Conservation (phyloP, 1,140 invertebrate genomes). For the Bradysia coprophila region DNA sequence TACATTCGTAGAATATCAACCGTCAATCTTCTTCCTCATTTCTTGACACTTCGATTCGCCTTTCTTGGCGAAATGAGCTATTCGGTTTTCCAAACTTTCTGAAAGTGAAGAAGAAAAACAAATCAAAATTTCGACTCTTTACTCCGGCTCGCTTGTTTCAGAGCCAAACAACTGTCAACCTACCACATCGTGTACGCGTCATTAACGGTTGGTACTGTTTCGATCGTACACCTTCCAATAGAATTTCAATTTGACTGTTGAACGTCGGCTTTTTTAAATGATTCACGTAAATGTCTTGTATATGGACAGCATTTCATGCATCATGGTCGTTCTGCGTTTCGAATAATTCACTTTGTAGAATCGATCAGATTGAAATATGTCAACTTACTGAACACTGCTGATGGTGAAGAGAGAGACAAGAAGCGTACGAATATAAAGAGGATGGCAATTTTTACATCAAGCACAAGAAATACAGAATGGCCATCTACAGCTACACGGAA, state of each 20-base stretch:
- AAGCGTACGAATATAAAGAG: constrained; percentile 91
- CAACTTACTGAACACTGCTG: constrained; percentile 46
- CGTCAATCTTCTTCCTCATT: too few species aligned
- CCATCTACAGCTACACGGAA: constrained; percentile 70
- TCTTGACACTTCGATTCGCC: constrained; percentile 13
- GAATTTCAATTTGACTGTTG: constrained; percentile 29
- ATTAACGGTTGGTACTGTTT: constrained; percentile 54
- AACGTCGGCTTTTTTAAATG: constrained; percentile 10
- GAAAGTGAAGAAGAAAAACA: constrained; percentile 18
- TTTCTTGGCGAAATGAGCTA: constrained; percentile 52
- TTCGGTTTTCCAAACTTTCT: constrained; percentile 56
- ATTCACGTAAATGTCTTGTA: constrained; percentile 25
- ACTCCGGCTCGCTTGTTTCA: not conserved
- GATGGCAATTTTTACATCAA: constrained; percentile 96
- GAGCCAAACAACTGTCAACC: constrained; percentile 13
- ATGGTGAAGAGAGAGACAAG: constrained; percentile 29
- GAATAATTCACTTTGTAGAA: not conserved
- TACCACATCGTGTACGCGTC: constrained; percentile 53
- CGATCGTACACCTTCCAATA: constrained; percentile 47
- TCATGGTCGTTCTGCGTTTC: constrained; percentile 47
- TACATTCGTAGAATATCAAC: too few species aligned
- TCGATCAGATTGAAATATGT: not conserved
- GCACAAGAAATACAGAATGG: constrained; percentile 82
- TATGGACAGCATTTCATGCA: constrained; percentile 42
- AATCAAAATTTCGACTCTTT: not conserved